These are phyloP conservation scores for roundworm (Caenorhabditis elegans) DNA, from an alignment of 1,140 invertebrate genomes.

Conservation along the genomic window DNA sequence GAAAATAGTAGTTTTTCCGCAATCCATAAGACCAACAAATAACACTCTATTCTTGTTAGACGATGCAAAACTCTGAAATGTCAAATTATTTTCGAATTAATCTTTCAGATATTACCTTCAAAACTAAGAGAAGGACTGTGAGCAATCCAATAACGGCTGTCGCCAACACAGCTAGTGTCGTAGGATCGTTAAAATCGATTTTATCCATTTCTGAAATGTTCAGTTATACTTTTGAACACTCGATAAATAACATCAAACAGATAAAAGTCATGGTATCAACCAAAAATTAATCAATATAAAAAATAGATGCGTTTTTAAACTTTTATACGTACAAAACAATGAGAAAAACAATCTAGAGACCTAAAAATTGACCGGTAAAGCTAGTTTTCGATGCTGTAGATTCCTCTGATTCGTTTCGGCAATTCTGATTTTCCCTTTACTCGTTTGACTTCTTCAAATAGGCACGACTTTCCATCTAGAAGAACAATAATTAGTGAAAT, in stretches of 20 bases:
- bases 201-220: neutral
- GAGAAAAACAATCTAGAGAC: neutral
- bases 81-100: neutral
- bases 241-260: too few species aligned
- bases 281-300: too few species aligned
- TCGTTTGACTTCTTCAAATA: conserved; percentile 59
- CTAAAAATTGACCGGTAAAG: neutral
- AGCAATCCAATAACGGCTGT: neutral
- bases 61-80: neutral
- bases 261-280: too few species aligned
- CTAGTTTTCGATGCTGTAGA: conserved; percentile 48
- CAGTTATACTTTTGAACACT: too few species aligned
- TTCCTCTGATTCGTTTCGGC: conserved; percentile 48
- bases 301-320: too few species aligned
- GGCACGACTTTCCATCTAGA: conserved; percentile 60
- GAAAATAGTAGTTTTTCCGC: conserved; percentile 43
- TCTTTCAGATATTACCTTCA: neutral
- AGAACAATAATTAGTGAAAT: neutral
- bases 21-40: conserved; percentile 39
- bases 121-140: neutral
- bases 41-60: conserved; percentile 26
- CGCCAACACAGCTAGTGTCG: neutral
- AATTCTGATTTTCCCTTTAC: conserved; percentile 63
- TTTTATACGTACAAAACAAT: neutral
- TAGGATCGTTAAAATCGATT: conserved; percentile 5